Base-by-base conservation (phyloP, 2,888 invertebrate genomes). In the Ennomos erosarius region DNA sequence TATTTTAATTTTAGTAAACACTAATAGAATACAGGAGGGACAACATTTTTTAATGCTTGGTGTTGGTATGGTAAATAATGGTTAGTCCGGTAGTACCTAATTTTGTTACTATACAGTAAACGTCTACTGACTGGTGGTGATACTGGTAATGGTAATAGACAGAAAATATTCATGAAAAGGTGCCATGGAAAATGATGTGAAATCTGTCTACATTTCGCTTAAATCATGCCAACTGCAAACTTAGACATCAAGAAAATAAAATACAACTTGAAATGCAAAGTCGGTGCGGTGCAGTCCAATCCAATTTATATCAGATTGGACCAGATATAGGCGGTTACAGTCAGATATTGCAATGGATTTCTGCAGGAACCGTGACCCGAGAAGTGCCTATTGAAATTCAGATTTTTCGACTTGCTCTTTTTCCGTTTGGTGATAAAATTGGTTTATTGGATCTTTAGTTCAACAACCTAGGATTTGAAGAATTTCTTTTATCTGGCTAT, bases 291-390 rank as follows among this genome's bases (percentile, higher is more conserved):
- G 72, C 78, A 74, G 77, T 74, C 77, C 82, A 82, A 87, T 87
- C 82, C 85, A 85, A 85, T 87, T 87, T 84, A 80, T 67, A 74
- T 78, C 76, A 78, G 82, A 78, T 81, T 78, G 69, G 75, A 71
- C 74, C 79, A 79, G 81, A 83, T 82, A 82, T 83, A 79, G 81
- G 79, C 70, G 71, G 80, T 26, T 26, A 5, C 6, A 26, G 26
- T 6, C 6, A 26, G 26, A 26, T 26, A 26, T 26, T 26, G 26
- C 26, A 26, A 4, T 6, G 26, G 26, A 78, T 81, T 73, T 71
- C 59, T 60, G 64, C 33, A 13, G 13, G 52, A 53, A 40, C 51
- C 49, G 40, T 26, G 62, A 51, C 54, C 52, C 44, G 50, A 33
- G 58, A 62, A 67, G 51, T 68, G 65, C 56, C 53, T 64, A 65